phyloP scores from a whole-genome alignment of 2,888 invertebrate genomes.

The Antitype chi region DNA sequence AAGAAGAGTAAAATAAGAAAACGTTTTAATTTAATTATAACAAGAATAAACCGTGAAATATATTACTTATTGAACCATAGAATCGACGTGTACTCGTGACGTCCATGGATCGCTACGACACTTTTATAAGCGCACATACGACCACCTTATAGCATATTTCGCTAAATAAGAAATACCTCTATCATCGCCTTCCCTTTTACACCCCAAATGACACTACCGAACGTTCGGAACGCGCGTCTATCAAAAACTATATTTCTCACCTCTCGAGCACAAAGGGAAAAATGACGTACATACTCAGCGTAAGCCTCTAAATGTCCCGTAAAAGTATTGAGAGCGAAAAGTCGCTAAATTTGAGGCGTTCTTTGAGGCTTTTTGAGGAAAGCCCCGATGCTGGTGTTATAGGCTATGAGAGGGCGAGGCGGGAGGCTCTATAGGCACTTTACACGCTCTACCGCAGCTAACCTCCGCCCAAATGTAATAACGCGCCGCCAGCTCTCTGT shows the following conservation, averaged over 20 bases:
- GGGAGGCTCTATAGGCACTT: slow-evolving; percentile 89
- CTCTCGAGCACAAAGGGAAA: slow-evolving; percentile 73
- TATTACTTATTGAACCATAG: slow-evolving; percentile 40
- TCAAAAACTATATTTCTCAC: slow-evolving; percentile 80
- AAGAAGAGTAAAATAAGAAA: slow-evolving; percentile 4
- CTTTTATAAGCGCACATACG: slow-evolving; percentile 64
- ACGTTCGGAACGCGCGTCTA: slow-evolving; percentile 73
- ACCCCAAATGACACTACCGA: slow-evolving; percentile 71
- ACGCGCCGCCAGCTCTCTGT: slow-evolving; percentile 89
- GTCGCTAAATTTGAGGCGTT: slow-evolving; percentile 90
- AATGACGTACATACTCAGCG: slow-evolving; percentile 79
- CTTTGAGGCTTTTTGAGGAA: slow-evolving; percentile 88
- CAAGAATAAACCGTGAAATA: slow-evolving; percentile 31
- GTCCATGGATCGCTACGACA: slow-evolving; percentile 51
- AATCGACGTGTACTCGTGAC: slow-evolving; percentile 49
- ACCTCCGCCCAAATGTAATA: slow-evolving; percentile 90
- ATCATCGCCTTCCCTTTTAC: slow-evolving; percentile 75
- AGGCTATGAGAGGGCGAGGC: slow-evolving; percentile 88
- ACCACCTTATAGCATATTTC: slow-evolving; percentile 72
- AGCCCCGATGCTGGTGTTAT: slow-evolving; percentile 88
- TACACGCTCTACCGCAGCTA: slow-evolving; percentile 89
- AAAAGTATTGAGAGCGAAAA: slow-evolving; percentile 89
- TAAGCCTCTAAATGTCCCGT: slow-evolving; percentile 85
- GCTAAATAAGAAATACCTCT: slow-evolving; percentile 84
- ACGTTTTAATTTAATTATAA: slow-evolving; percentile 43